These are phyloP conservation scores for Neotoma lepida DNA, from an alignment of 2,113 vertebrate species.

Conservation along the genomic window DNA sequence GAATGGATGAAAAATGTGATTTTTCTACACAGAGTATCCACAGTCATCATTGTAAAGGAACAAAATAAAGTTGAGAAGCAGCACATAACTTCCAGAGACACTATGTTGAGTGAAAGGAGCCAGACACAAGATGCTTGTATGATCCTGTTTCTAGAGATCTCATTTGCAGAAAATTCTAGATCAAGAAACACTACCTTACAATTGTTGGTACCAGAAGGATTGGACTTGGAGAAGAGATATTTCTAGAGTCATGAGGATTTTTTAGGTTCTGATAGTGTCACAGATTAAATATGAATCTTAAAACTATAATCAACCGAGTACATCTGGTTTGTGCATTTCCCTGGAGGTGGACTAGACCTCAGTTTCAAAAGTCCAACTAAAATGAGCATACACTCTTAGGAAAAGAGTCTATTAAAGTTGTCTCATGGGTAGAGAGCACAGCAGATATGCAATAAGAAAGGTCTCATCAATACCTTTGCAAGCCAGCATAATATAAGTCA, in stretches of 20 bases:
- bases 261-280: not conserved
- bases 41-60: not conserved
- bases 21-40: not conserved
- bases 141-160: not conserved
- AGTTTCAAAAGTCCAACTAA: conserved; percentile 7
- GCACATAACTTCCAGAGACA: not conserved
- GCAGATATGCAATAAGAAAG: not conserved
- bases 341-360: not conserved
- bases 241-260: not conserved
- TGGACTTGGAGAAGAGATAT: not conserved
- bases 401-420: not conserved
- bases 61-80: not conserved
- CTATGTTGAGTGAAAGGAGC: not conserved
- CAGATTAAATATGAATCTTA: not conserved
- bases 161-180: not conserved
- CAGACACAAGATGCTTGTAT: not conserved
- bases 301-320: not conserved
- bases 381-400: not conserved
- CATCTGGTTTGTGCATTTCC: not conserved
- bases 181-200: not conserved
- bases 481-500: not conserved
- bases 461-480: not conserved
- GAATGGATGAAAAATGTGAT: not conserved
- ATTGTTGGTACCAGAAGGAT: not conserved
- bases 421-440: not conserved